These are phyloP conservation scores for Steinernema feltiae DNA, from an alignment of 1,140 invertebrate genomes.

Conservation along the genomic window DNA sequence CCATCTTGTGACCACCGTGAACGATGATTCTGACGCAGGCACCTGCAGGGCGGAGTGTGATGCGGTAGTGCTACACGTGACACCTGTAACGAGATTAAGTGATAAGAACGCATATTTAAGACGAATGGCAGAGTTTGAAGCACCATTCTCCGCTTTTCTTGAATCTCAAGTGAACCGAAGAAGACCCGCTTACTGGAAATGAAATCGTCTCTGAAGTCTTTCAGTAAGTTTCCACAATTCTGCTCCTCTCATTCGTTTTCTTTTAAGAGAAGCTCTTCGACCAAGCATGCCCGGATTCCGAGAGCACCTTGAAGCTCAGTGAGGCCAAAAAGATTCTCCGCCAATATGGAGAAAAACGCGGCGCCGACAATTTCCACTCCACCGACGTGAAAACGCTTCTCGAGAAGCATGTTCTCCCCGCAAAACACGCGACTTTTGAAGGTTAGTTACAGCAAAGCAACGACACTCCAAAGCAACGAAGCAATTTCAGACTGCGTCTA, in stretches of 20 bases:
- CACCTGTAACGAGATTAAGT: not conserved
- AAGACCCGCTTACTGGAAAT: not conserved
- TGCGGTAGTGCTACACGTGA: not conserved
- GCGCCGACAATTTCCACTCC: not conserved
- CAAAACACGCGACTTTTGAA: not conserved
- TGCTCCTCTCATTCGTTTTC: not conserved
- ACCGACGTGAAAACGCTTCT: not conserved
- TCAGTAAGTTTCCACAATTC: not conserved
- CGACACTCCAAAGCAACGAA: not conserved
- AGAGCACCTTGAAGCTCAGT: not conserved
- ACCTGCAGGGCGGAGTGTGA: not conserved
- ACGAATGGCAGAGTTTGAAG: not conserved
- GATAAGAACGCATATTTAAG: not conserved
- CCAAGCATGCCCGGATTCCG: not conserved
- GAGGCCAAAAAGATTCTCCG: slow-evolving; percentile 5
- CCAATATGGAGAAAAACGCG: not conserved
- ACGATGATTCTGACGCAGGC: not conserved
- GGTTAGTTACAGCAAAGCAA: not conserved
- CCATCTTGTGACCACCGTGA: too few species aligned
- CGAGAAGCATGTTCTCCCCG: not conserved
- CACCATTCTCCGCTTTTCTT: not conserved
- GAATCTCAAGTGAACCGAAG: not conserved
- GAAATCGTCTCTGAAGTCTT: slow-evolving; percentile 1
- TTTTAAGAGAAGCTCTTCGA: not conserved
- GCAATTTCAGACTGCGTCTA: not conserved